Conservation (phyloP, 2,797 vertebrate species). For the Chelidonichthys spinosus region DNA sequence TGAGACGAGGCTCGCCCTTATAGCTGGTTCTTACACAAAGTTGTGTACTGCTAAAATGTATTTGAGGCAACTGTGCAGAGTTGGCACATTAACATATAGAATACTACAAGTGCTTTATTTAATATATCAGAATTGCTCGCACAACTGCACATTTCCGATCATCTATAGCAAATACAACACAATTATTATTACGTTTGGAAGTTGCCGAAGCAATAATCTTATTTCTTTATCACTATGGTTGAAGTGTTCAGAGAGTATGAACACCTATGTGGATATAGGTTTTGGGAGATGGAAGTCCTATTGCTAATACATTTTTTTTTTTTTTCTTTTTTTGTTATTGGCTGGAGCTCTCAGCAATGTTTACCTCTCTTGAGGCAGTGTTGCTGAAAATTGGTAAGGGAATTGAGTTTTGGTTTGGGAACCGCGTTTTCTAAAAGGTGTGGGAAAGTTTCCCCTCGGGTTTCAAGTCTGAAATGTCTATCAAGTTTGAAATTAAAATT, state of each 20-base stretch:
- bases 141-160: slow-evolving; percentile 37
- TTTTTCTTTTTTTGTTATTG: slow-evolving; percentile 38
- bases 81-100: slow-evolving; percentile 40
- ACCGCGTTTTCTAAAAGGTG: slow-evolving; percentile 68
- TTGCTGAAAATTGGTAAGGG: slow-evolving; percentile 84
- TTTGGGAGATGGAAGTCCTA: slow-evolving; percentile 68
- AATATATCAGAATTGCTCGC: slow-evolving; percentile 1
- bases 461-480: slow-evolving; percentile 68
- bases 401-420: slow-evolving; percentile 78
- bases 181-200: slow-evolving; percentile 43
- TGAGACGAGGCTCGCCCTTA: slow-evolving; percentile 11
- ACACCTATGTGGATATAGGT: slow-evolving; percentile 67
- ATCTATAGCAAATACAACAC: slow-evolving; percentile 28
- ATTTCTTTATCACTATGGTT: slow-evolving; percentile 59
- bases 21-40: slow-evolving; percentile 11
- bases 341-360: slow-evolving; percentile 74
- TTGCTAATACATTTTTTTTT: slow-evolving; percentile 69
- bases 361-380: slow-evolving; percentile 80
- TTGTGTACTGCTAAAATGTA: slow-evolving; percentile 5
- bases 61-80: neutral
- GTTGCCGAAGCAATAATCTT: slow-evolving; percentile 25
- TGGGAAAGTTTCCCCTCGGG: slow-evolving; percentile 71
- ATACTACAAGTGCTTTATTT: slow-evolving; percentile 9
- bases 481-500: slow-evolving; percentile 76
- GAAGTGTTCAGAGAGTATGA: slow-evolving; percentile 54